These are phyloP conservation scores for Temnopleurus reevesii DNA, from an alignment of 53 echinoderm and acorn worm species.

Conservation along the genomic window DNA sequence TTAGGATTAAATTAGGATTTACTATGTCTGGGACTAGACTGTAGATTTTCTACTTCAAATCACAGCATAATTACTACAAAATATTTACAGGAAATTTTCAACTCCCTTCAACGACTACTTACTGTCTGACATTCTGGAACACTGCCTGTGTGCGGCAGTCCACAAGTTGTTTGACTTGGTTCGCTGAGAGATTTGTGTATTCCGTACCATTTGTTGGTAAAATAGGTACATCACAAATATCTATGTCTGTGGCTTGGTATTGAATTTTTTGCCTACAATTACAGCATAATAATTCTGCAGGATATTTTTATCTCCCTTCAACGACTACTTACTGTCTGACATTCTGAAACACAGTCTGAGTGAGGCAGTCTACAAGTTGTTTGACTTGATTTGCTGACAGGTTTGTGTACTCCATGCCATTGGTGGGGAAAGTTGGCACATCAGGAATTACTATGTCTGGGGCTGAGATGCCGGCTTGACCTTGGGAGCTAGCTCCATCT, in stretches of 20 bases:
- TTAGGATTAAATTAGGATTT: too few species aligned
- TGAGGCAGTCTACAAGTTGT: conserved; percentile 90
- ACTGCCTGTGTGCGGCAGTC: conserved; percentile 94
- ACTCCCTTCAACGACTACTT: too few species aligned
- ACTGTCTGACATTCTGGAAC: conserved; percentile 97
- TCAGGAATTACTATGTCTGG: conserved; percentile 75
- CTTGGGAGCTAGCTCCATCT: conserved; percentile 7
- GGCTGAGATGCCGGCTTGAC: conserved; percentile 55
- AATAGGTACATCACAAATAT: conserved; percentile 65
- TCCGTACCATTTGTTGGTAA: conserved; percentile 82
- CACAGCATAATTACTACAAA: too few species aligned
- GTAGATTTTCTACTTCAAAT: too few species aligned
- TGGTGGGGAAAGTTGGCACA: conserved; percentile 75
- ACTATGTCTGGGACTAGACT: too few species aligned
- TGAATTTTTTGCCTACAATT: too few species aligned
- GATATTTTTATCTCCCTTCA: too few species aligned
- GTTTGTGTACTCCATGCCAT: conserved; percentile 86
- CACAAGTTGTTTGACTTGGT: conserved; percentile 93
- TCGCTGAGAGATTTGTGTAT: conserved; percentile 90
- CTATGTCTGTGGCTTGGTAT: conserved; percentile 75
- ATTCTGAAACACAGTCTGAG: conserved; percentile 96
- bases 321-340: conserved; percentile 94
- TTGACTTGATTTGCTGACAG: conserved; percentile 95
- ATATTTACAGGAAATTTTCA: too few species aligned
- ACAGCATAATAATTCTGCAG: too few species aligned